Evolutionary conservation across 2,113 vertebrate species (phyloP), one percentile per base, ranked within the genome.

Genomic region (Rhipidura dahli): DNA sequence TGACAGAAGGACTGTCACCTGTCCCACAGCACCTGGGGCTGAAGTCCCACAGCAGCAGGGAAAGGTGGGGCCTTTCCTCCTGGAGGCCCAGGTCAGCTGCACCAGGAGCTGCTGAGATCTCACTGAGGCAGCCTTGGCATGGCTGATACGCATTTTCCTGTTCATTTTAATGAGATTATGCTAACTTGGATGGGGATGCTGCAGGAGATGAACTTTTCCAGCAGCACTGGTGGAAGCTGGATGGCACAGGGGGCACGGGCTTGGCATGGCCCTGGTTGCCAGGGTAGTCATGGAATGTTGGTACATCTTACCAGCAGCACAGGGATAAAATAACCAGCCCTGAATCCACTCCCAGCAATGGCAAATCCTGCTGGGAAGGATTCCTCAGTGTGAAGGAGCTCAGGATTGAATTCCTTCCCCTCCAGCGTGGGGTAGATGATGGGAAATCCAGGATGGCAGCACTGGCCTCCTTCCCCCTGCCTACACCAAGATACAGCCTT

Each of bases 401-500:
- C 42, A 31, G 54, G 42, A 40, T 26, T 24, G n/a, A 72, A 39
- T 33, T 49, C 37, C 54, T 22, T 3, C 13, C 24, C 42, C 11
- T n/a, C 23, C 60, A 26, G 2, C 3, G 23, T 54, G 24, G 10
- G 18, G 27, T 19, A 78, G 35, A 42, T 21, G 54, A 63, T 66
- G 57, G 47, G 44, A 82, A 84, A 35, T 50, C 31, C 49, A 53
- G 65, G 70, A 40, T 2, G 7, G 56, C 44, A 71, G n/a, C 9
- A 5, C 21, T 3, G 1, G 13, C n/a, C 59, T 53, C 3, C 0
- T 44, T 63, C n/a, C 60, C 57, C 28, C 35, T 66, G 16, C 24
- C 68, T 9, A 24, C 6, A 44, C 11, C 1, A 4, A 39, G 47
- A 30, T 21, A 14, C 13, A 86, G 72, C 22, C 33, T 54, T 59